Evolutionary conservation across 2,888 invertebrate species (phyloP).

Genomic region (Odontothrips loti): DNA sequence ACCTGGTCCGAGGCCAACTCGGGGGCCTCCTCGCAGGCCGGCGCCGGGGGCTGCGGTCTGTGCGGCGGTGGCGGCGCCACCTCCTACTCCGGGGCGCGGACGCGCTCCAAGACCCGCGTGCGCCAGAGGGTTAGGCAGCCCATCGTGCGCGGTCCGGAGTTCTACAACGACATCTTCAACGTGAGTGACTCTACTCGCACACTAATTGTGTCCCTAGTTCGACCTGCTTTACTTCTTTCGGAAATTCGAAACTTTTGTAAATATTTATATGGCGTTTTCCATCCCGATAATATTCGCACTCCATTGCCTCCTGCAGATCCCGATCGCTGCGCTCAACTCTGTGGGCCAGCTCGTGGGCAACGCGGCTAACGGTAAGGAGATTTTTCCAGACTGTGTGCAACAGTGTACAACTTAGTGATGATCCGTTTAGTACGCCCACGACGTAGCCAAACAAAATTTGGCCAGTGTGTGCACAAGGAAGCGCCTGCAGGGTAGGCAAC

Average conservation of each 20-base stretch:
- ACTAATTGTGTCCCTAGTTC: too few relatives aligned
- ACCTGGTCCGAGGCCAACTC: not conserved
- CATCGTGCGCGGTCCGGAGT: slow-evolving; percentile 3
- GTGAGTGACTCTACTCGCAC: not conserved
- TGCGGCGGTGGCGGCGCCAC: not conserved
- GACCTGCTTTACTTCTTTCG: too few relatives aligned
- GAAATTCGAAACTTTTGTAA: too few relatives aligned
- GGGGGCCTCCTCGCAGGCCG: not conserved
- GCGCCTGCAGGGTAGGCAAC: not conserved
- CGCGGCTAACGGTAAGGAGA: not conserved
- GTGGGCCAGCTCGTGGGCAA: not conserved
- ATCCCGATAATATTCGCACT: too few relatives aligned
- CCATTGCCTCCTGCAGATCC: not conserved
- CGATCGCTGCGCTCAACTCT: not conserved
- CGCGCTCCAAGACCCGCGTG: not conserved
- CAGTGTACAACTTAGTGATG: too few relatives aligned
- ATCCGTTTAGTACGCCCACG: too few relatives aligned
- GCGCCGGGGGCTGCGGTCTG: not conserved
- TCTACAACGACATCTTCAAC: slow-evolving; percentile 24
- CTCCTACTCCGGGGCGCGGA: not conserved
- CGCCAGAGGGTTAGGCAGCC: not conserved
- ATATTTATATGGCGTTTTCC: too few relatives aligned
- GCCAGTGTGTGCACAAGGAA: too few relatives aligned
- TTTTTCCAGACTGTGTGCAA: too few relatives aligned
- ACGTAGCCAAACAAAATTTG: too few relatives aligned